Evolutionary conservation across 2,888 invertebrate species (phyloP).

Genomic region (Barypeithes pellucidus): DNA sequence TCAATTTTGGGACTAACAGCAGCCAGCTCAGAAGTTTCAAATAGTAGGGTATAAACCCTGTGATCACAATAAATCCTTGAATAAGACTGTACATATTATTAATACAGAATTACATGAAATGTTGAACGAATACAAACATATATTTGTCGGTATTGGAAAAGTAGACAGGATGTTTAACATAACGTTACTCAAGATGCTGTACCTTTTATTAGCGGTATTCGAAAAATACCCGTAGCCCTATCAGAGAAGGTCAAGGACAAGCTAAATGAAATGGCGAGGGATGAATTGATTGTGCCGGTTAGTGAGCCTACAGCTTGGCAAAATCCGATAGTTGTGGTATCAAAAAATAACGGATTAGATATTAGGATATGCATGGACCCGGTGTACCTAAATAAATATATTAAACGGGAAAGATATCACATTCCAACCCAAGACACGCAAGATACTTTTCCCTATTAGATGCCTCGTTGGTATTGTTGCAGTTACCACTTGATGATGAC

Average conservation of each 20-base stretch:
- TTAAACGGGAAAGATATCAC: background rate
- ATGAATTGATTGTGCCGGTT: too few species aligned
- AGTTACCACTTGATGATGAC: background rate
- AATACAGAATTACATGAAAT: too few species aligned
- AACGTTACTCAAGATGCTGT: background rate
- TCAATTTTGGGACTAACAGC: conserved; percentile 15
- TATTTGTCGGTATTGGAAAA: background rate
- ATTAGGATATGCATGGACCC: background rate
- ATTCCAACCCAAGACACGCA: background rate
- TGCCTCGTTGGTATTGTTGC: background rate
- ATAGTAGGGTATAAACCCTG: too few species aligned
- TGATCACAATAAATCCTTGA: too few species aligned
- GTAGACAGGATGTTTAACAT: background rate
- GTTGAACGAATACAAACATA: background rate
- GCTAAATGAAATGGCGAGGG: background rate
- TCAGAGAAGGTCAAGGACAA: background rate
- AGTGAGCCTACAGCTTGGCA: too few species aligned
- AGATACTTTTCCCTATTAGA: background rate
- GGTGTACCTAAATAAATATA: background rate
- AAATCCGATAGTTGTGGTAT: background rate
- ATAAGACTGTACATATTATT: too few species aligned
- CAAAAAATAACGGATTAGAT: background rate
- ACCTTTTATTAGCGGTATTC: background rate
- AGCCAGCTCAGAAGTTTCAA: background rate
- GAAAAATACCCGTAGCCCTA: background rate